Conservation (phyloP, 37 sponge, comb jelly and placozoan genomes). For the Axinella damicornis region DNA sequence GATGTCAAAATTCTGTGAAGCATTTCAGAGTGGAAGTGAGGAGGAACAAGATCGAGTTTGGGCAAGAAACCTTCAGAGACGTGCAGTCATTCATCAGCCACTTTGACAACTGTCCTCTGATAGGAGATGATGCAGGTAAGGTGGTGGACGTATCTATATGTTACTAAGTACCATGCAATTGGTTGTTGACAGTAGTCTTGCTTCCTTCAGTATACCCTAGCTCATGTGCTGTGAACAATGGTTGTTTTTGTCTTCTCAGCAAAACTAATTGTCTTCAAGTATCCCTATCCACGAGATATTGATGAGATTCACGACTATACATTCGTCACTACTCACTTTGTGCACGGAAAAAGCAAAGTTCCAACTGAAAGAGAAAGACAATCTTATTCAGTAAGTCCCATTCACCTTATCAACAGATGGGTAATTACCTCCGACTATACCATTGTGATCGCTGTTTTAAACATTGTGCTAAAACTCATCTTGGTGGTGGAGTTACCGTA, state of each 20-base stretch:
- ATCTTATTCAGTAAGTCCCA: slow-evolving; percentile 25
- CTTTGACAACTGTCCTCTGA: slow-evolving; percentile 30
- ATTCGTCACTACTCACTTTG: slow-evolving; percentile 34
- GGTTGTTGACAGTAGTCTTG: background rate
- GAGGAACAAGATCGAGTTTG: background rate
- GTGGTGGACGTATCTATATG: too few relatives aligned
- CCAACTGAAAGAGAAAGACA: background rate
- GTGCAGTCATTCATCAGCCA: slow-evolving; percentile 14
- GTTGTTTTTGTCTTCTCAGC: background rate
- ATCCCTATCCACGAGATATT: slow-evolving; percentile 52
- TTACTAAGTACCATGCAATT: background rate
- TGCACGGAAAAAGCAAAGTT: background rate
- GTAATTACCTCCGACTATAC: too few relatives aligned
- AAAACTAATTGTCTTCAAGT: slow-evolving; percentile 3
- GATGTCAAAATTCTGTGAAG: slow-evolving; percentile 42
- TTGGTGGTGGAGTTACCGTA: too few relatives aligned
- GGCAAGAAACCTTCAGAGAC: slow-evolving; percentile 19
- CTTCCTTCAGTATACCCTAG: too few relatives aligned
- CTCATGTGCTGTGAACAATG: too few relatives aligned
- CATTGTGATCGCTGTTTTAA: too few relatives aligned
- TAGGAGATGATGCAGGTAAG: slow-evolving; percentile 61
- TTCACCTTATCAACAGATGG: too few relatives aligned
- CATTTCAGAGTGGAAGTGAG: slow-evolving; percentile 36
- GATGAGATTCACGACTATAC: slow-evolving; percentile 48
- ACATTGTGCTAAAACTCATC: too few relatives aligned